Evolutionary conservation across 2,113 vertebrate species (phyloP), one percentile per base, ranked within the genome.

Genomic region (Scartelaos histophorus): DNA sequence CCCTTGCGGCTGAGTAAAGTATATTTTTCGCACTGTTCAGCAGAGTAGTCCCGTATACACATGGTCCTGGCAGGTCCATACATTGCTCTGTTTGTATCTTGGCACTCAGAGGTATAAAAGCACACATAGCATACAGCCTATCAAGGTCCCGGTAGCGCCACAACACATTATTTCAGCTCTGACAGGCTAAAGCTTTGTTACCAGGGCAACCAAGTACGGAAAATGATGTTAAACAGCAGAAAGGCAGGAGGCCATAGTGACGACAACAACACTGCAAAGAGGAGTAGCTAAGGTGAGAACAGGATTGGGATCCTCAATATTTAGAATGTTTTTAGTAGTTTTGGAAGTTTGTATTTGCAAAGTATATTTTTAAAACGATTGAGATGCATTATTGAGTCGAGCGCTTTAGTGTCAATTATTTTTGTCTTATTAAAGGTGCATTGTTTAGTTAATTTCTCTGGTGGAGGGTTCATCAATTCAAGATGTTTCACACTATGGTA

Each of bases 161-260:
- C 56, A 35, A 60, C 60, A 66, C 61, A 66, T 77, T 73, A 82
- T 64, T 79, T 77, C 78, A 82, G 69, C 73, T 38, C 1, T 75
- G 76, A 79, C 71, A 75, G 35, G 57, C 69, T 83, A 78, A 76
- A 38, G 54, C 60, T 51, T 58, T 25, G 86, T 87, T 84, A 61
- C 82, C 69, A 13, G 79, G 65, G 85, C 82, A 87, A 85, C 83
- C 56, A n/a, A 64, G 78, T 35, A 57, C 70, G 25, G 46, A 51
- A 56, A 67, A 57, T 25, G 58, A 68, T 49, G 66, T 62, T 51
- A 45, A 66, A 71, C 46, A 71, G 38, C 57, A 49, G 21, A 73
- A 12, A 69, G 65, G 58, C 29, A 64, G 34, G 66, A 67, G 24
- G 69, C 47, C 7, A 24, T 12, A 13, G 29, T 69, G 70, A 24